These are phyloP conservation scores for Chymomyza caudatula DNA, from an alignment of 2,888 invertebrate species.

Conservation along the genomic window DNA sequence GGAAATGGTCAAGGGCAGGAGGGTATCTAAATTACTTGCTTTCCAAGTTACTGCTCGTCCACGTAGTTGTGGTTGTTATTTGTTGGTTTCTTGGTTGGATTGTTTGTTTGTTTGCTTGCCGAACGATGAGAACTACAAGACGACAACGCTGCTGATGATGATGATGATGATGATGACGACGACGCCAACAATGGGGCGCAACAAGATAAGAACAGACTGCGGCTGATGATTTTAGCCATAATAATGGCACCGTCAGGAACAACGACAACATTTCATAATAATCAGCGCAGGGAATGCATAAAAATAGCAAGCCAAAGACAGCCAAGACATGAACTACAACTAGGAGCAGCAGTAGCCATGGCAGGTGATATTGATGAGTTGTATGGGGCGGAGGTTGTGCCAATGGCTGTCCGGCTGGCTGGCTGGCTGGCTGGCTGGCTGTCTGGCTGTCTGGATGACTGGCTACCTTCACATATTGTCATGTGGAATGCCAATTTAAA, in stretches of 20 bases:
- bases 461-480: conserved; percentile 37
- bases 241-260: conserved; percentile 33
- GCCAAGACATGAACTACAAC: conserved; percentile 1
- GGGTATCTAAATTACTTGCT: conserved; percentile 46
- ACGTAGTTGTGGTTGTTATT: background rate
- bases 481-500: conserved; percentile 71
- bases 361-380: conserved; percentile 27
- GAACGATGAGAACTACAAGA: background rate
- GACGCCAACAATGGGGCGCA: conserved; percentile 41
- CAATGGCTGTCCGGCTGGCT: background rate
- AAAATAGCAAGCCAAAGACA: conserved; percentile 19
- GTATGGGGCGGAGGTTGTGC: background rate
- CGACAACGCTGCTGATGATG: background rate
- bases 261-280: conserved; percentile 50
- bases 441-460: background rate
- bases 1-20: conserved; percentile 34
- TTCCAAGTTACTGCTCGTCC: background rate
- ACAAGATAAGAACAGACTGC: conserved; percentile 31
- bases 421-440: background rate
- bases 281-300: conserved; percentile 40
- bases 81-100: conserved; percentile 1
- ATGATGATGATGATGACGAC: conserved; percentile 14
- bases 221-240: conserved; percentile 35
- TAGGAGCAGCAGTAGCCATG: background rate
- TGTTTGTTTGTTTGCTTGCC: conserved; percentile 1